Evolutionary conservation across 2,113 vertebrate species (phyloP), one percentile per base, ranked within the genome.

Genomic region (Eolophus roseicapilla): DNA sequence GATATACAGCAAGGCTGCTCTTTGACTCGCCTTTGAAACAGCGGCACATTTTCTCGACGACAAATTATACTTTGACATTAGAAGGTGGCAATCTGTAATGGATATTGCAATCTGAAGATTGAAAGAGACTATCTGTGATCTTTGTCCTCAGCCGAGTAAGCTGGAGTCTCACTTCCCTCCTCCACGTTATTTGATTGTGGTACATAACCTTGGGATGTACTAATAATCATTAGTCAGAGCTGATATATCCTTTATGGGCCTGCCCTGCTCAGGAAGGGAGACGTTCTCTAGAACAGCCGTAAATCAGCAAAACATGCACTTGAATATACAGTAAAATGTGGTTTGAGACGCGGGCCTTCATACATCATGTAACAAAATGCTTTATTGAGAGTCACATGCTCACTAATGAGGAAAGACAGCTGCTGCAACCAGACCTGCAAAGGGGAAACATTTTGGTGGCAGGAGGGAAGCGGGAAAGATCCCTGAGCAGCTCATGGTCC

Each of bases 51-150:
- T 94, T 80, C 94, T 87, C 88, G 76, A 87, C 95, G 96, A 94
- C 97, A 97, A 97, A 98, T 98, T 97, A 97, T 75, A 44, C 91
- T 95, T 97, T 97, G 97, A 98, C 97, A 92, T 83, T 95, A 95
- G 97, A 97, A 98, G 96, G 90, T 95, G 95, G 93, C 70, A 50
- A 70, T 93, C 96, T 96, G 96, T 98, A 98, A 98, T 92, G 96
- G 97, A 98, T 97, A 97, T 91, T 95, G 95, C 95, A 96, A 97
- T 97, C 97, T 95, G 95, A 93, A 96, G 96, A 95, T 46, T 94
- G 95, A 94, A 82, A 95, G 93, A 88, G 93, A 82, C 87, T 90
- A 73, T 88, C 94, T 69, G 96, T 97, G 98, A 97, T 97, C 98
- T 87, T 28, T 59, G 88, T 92, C 89, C 96, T 96, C 96, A 79